Base-by-base conservation (phyloP, 2,888 invertebrate genomes). In the Cistogaster globosa region DNA sequence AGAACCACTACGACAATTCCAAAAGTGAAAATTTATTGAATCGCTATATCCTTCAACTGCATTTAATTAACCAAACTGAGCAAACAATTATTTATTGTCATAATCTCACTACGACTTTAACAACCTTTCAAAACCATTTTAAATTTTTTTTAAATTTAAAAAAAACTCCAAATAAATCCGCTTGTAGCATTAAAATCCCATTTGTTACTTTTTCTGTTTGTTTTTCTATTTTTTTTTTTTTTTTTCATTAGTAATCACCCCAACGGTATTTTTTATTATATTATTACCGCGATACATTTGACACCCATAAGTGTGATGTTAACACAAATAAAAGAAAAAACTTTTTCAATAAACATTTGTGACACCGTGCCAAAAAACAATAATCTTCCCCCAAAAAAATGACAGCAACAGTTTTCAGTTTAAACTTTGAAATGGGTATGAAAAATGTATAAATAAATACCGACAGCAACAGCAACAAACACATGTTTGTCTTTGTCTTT, bases 401-500 rank as follows among this genome's bases (percentile, higher is more conserved):
- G 36, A 11, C 18, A 22, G 53, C 63, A 75, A 75, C 75, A 75
- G 65, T 75, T 65, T 55, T 45, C 18, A 26, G 62, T 63, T 74
- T 20, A 36, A 51, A 74, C 32, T 58, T 60, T 8, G 51, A 51
- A 9, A 55, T 60, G 5, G 36, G 16, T 48, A 16, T 20, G 9
- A 60, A 60, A 32, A 45, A 60, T 12, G 5, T 22, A 67, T 18
- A 12, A 12, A 42, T 42, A 48, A 48, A 48, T 26, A 62, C 0
- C 18, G 16, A 14, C 22, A 69, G 55, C 26, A 55, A 55, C n/a
- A 12, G n/a, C 22, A 57, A 20, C 20, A 48, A 32, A 32, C 11
- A 26, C 26, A 26, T 4, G 42, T 32, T 16, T 67, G n/a, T 57
- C 55, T 18, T 65, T 45, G 32, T n/a, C n/a, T n/a, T n/a, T n/a